These are phyloP conservation scores for Rhyacichthys aspro DNA, from an alignment of 2,797 vertebrate species.

Conservation along the genomic window DNA sequence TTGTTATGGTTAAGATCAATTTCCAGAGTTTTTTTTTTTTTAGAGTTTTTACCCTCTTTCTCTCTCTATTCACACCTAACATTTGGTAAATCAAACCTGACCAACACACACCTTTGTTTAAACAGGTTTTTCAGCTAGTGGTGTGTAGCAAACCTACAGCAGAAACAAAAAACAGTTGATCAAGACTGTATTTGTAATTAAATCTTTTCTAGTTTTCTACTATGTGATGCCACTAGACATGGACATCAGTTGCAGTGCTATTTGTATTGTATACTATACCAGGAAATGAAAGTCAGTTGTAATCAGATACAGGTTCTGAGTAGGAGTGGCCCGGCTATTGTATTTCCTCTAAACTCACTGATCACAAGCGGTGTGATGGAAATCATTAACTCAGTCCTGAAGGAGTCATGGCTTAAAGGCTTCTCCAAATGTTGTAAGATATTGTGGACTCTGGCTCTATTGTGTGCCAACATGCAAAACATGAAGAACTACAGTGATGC, in stretches of 20 bases:
- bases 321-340: slow-evolving; percentile 8
- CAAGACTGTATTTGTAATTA: slow-evolving; percentile 8
- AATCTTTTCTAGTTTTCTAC: not conserved
- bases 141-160: too few species aligned
- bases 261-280: slow-evolving; percentile 19
- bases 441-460: not conserved
- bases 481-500: not conserved
- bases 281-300: slow-evolving; percentile 58
- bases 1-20: slow-evolving; percentile 47
- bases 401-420: slow-evolving; percentile 4
- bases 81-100: too few species aligned
- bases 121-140: too few species aligned
- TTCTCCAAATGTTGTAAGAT: not conserved
- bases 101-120: too few species aligned
- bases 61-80: too few species aligned
- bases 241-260: slow-evolving; percentile 22
- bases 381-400: slow-evolving; percentile 6
- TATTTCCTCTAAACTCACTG: slow-evolving; percentile 37
- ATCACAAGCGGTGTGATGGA: slow-evolving; percentile 6
- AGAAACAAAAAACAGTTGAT: too few species aligned
- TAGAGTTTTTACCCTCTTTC: not conserved
- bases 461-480: slow-evolving; percentile 21
- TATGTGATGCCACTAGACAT: slow-evolving; percentile 2
- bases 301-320: slow-evolving; percentile 36
- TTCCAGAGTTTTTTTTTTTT: not conserved